Percentiles rank a stretch among this genome's conserved stretches.
Evolutionary conservation across 1,140 invertebrate species (phyloP).

Genomic region (Phymorhynchus buccinoides): DNA sequence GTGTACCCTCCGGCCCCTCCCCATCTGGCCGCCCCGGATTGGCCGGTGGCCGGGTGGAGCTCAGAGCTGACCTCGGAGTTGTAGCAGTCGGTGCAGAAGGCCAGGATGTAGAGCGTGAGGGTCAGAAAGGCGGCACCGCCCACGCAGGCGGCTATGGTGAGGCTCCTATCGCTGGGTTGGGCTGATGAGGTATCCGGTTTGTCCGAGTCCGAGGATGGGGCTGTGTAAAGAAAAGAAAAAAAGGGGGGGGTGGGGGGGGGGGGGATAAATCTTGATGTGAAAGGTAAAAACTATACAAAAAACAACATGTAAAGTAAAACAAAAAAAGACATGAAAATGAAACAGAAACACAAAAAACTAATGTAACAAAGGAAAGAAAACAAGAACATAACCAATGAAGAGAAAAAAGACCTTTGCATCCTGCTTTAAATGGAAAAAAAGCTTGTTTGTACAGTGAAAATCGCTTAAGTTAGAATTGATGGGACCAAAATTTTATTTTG

Average conservation of each 20-base stretch:
- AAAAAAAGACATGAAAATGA: too few relatives aligned
- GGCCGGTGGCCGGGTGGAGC: slow-evolving; percentile 42
- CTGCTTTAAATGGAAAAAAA: too few relatives aligned
- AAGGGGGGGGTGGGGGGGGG: too few relatives aligned
- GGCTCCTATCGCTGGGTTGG: background rate
- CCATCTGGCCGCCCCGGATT: slow-evolving; percentile 28
- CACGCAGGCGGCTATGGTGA: background rate
- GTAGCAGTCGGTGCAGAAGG: slow-evolving; percentile 47
- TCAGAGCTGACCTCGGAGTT: slow-evolving; percentile 46
- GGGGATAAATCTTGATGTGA: too few relatives aligned
- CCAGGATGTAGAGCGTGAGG: slow-evolving; percentile 21
- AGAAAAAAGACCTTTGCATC: too few relatives aligned
- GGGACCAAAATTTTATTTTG: too few relatives aligned
- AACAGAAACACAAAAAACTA: background rate
- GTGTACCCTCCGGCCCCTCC: slow-evolving; percentile 35
- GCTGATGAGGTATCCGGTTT: background rate
- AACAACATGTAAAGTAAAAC: too few relatives aligned
- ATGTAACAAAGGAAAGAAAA: too few relatives aligned
- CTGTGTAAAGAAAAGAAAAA: background rate
- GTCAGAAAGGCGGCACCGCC: background rate
- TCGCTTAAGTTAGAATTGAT: too few relatives aligned
- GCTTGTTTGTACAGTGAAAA: too few relatives aligned
- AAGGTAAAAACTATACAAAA: too few relatives aligned
- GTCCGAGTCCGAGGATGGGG: background rate
- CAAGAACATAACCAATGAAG: too few relatives aligned